A percentile compares a stretch with the other conserved stretches of the same genome.
These are phyloP conservation scores for Leucoraja erinaceus DNA, from an alignment of 2,113 vertebrate genomes.

Conservation along the genomic window DNA sequence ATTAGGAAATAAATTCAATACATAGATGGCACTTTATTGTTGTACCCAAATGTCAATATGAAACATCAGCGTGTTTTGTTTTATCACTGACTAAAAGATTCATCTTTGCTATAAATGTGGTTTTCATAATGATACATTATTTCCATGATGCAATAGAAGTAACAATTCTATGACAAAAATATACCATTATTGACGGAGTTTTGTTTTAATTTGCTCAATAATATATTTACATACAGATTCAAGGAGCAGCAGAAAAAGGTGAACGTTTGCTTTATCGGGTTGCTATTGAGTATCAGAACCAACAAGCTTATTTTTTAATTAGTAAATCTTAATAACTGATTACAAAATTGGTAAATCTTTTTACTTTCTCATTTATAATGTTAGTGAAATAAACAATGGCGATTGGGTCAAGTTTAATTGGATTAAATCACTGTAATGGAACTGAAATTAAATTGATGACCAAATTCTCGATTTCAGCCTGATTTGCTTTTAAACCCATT, in stretches of 20 bases:
- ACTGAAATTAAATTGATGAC: slow-evolving; percentile 11
- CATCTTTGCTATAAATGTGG: background rate
- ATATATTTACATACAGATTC: background rate
- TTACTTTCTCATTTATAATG: background rate
- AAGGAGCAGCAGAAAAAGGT: background rate
- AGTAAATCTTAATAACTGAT: slow-evolving; percentile 1
- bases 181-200: background rate
- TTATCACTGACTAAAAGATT: background rate
- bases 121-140: background rate
- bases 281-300: background rate
- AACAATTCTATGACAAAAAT: background rate
- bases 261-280: background rate
- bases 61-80: background rate
- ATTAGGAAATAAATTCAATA: slow-evolving; percentile 7
- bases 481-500: background rate
- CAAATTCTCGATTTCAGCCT: background rate
- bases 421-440: background rate
- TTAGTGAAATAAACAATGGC: background rate
- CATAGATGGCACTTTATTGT: slow-evolving; percentile 23
- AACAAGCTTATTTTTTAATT: background rate
- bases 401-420: background rate
- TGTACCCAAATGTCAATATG: background rate
- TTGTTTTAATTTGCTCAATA: background rate
- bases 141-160: background rate
- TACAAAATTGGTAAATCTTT: background rate